These are phyloP conservation scores for Anniella stebbinsi DNA, from an alignment of 2,797 vertebrate species.

Conservation along the genomic window DNA sequence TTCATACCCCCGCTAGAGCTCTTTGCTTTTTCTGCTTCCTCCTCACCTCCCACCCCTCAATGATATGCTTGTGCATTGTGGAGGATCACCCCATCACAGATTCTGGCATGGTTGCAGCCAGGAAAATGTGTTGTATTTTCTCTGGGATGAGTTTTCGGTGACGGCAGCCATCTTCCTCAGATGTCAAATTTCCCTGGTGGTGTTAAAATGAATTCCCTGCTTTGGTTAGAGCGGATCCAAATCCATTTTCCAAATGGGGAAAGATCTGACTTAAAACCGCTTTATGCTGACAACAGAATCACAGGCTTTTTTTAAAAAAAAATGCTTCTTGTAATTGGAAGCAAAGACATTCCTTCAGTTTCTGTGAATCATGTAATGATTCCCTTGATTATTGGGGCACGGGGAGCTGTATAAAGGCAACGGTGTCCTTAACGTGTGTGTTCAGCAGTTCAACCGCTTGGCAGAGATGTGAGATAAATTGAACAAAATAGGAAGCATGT, in stretches of 20 bases:
- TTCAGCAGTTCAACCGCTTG: slow-evolving; percentile 45
- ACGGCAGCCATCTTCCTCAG: neutral
- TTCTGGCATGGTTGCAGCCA: neutral
- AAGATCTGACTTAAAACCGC: slow-evolving; percentile 35
- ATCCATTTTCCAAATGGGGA: slow-evolving; percentile 40
- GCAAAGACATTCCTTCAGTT: slow-evolving; percentile 40
- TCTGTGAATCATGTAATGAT: slow-evolving; percentile 45
- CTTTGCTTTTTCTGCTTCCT: neutral
- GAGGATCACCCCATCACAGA: neutral
- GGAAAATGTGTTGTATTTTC: neutral
- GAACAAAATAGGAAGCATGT: slow-evolving; percentile 53
- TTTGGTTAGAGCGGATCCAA: neutral
- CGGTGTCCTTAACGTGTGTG: slow-evolving; percentile 45
- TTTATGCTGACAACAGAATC: slow-evolving; percentile 32
- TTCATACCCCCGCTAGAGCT: neutral
- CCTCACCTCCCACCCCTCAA: neutral
- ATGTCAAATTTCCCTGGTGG: neutral
- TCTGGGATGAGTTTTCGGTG: neutral
- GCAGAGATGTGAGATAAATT: slow-evolving; percentile 51
- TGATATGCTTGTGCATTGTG: neutral
- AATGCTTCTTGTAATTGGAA: slow-evolving; percentile 28
- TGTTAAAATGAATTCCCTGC: neutral
- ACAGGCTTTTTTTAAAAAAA: neutral
- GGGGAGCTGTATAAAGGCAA: slow-evolving; percentile 35
- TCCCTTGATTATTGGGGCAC: slow-evolving; percentile 37